A percentile compares a stretch with the other conserved stretches of the same genome.
phyloP scores from a whole-genome alignment of 2,113 vertebrate species.

The Python bivittatus region DNA sequence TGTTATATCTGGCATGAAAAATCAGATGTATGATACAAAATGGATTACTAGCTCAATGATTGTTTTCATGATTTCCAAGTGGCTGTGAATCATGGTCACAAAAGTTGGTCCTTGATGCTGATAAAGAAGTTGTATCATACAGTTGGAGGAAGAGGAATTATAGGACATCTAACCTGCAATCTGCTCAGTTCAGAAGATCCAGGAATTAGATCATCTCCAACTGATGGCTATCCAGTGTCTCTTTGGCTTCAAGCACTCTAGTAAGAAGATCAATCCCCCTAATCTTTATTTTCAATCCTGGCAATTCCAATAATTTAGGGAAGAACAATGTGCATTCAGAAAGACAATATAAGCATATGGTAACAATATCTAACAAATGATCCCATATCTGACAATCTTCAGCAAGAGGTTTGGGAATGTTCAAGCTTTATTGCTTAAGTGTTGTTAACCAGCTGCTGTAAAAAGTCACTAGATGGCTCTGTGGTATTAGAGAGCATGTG shows the following conservation, averaged over 20 bases:
- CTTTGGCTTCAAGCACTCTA: not conserved
- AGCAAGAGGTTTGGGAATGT: not conserved
- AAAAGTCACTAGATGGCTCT: conserved; percentile 67
- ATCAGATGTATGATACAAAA: not conserved
- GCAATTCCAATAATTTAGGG: fast-evolving
- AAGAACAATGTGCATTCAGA: not conserved
- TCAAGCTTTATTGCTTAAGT: not conserved
- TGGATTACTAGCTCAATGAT: not conserved
- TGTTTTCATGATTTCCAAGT: not conserved
- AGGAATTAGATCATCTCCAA: not conserved
- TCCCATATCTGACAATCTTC: not conserved
- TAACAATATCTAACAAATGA: not conserved
- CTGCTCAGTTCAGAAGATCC: not conserved
- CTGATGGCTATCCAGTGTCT: not conserved
- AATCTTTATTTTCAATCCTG: not conserved
- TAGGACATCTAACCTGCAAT: not conserved
- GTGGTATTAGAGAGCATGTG: conserved; percentile 12
- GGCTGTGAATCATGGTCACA: not conserved
- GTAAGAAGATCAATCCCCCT: too few relatives aligned
- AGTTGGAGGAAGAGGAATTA: not conserved
- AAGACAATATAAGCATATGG: not conserved
- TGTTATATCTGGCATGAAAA: not conserved
- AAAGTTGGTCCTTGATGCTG: not conserved
- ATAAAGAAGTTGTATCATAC: not conserved
- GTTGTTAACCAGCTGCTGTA: not conserved